phyloP scores from a whole-genome alignment of 1,140 invertebrate species.

The Protaetia brevitarsis region DNA sequence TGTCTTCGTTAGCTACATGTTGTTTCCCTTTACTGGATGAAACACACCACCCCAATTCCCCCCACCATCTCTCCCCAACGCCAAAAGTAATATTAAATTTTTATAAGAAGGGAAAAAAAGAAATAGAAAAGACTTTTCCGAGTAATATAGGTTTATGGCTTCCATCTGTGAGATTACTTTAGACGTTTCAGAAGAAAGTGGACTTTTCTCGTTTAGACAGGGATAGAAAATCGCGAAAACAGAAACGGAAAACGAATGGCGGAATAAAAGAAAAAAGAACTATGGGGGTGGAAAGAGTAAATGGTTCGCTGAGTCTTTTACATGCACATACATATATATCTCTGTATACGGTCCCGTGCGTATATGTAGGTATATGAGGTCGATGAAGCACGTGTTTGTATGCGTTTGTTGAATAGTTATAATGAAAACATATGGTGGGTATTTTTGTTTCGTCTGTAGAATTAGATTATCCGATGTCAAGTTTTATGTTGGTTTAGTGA shows the following conservation, averaged over 20 bases:
- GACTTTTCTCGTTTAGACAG: conserved; percentile 36
- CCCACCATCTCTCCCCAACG: conserved; percentile 7
- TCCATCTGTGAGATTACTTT: conserved; percentile 51
- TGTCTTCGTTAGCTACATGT: conserved; percentile 24
- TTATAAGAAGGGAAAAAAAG: conserved; percentile 48
- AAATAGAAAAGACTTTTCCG: conserved; percentile 49
- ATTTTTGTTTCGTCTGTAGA: no score
- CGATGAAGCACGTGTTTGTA: no score
- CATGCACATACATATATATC: no score
- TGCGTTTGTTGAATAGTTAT: no score
- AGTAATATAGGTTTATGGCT: conserved; percentile 51
- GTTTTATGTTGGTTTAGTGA: no score
- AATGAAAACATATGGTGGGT: no score
- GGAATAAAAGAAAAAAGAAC: neutral
- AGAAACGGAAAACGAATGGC: neutral
- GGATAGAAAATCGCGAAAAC: neutral
- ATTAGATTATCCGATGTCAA: no score
- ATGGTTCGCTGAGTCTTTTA: conserved; percentile 3
- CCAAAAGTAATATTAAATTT: conserved; percentile 47
- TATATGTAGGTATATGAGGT: neutral
- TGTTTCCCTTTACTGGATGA: conserved; percentile 7
- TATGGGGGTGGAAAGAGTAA: neutral
- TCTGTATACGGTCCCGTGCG: no score
- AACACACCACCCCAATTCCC: neutral
- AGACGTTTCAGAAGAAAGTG: conserved; percentile 48